A percentile compares a stretch with the other conserved stretches of the same genome.
Conservation (phyloP, 2,797 vertebrate species). For the Heterohyrax brucei region DNA sequence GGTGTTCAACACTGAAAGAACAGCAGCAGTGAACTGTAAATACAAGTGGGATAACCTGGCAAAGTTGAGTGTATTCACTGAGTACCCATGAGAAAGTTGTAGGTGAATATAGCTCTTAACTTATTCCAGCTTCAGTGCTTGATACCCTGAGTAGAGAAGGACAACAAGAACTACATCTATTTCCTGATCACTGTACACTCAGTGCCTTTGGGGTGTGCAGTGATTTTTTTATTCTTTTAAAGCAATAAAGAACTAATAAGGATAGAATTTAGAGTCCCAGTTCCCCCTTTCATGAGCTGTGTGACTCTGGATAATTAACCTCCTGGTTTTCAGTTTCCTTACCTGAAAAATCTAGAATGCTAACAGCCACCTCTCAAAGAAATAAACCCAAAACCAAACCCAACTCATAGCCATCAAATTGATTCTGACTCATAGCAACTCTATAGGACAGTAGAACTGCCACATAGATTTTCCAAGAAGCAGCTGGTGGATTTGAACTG, state of each 20-base stretch:
- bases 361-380: neutral
- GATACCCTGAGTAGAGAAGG: neutral
- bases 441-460: too few species aligned
- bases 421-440: too few species aligned
- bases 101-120: neutral
- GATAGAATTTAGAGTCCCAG: neutral
- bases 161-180: neutral
- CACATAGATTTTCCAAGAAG: too few species aligned
- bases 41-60: neutral
- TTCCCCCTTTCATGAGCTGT: neutral
- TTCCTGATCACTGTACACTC: neutral
- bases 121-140: neutral
- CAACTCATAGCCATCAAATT: too few species aligned
- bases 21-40: too few species aligned
- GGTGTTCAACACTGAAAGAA: neutral
- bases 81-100: neutral
- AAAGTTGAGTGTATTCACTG: neutral
- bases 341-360: slow-evolving; percentile 13
- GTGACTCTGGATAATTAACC: neutral
- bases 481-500: too few species aligned
- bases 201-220: neutral
- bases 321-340: neutral
- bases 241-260: slow-evolving; percentile 30
- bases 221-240: neutral
- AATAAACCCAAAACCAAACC: neutral